Conservation (phyloP, 2,888 invertebrate genomes). For the Catocala fraxini region DNA sequence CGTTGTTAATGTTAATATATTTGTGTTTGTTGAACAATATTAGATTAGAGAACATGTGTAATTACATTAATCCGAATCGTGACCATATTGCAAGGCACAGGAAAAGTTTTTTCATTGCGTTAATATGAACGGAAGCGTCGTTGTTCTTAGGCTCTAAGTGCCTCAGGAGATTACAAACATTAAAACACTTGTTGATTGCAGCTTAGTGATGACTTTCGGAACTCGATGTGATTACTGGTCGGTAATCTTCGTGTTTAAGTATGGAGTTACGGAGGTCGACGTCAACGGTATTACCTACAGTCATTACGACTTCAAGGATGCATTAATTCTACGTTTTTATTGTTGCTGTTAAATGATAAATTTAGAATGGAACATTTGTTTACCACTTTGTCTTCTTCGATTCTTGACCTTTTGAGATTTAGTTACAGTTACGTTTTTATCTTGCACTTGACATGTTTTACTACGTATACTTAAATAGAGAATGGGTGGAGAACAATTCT, state of each 20-base stretch:
- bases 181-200: constrained; percentile 74
- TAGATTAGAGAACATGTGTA: constrained; percentile 38
- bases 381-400: too few relatives aligned
- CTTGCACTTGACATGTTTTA: too few relatives aligned
- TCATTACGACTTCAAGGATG: constrained; percentile 50
- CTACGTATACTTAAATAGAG: too few relatives aligned
- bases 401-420: too few relatives aligned
- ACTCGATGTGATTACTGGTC: constrained; percentile 66
- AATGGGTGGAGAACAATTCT: too few relatives aligned
- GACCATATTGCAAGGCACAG: constrained; percentile 55
- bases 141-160: constrained; percentile 64
- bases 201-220: constrained; percentile 71
- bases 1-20: constrained; percentile 14
- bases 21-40: constrained; percentile 14
- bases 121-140: constrained; percentile 69
- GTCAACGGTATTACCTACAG: constrained; percentile 43
- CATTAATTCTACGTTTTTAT: constrained; percentile 22
- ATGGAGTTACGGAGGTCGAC: constrained; percentile 54
- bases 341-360: not conserved
- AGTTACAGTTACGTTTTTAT: too few relatives aligned
- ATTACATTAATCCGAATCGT: constrained; percentile 63
- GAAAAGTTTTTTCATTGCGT: constrained; percentile 63
- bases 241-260: constrained; percentile 60
- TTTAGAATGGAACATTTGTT: not conserved
- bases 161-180: constrained; percentile 72